Evolutionary conservation across 2,888 invertebrate species (phyloP), one percentile per base, ranked within the genome.

Genomic region (Rotaria macrura): DNA sequence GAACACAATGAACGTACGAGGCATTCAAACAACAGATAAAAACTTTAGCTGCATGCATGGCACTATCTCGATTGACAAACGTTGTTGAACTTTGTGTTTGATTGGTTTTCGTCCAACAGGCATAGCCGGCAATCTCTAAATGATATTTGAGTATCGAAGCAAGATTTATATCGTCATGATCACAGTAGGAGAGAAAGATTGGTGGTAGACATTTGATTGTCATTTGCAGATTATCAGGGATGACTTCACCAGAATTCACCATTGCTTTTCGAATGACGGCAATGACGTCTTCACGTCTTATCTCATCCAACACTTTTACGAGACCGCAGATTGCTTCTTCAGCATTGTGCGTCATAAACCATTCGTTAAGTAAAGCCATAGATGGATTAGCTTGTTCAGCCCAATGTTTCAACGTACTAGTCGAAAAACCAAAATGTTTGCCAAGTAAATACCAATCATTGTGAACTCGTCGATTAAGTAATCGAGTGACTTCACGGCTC

Each of bases 51-150:
- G 87, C 88, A 72, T 89, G 85, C 57, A 90, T 89, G 10, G 90
- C 90, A 20, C 87, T 85, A 87, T 90, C 90, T 47, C 47, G 47
- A 12, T 47, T 47, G 9, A 47, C 14, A 47, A 57, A 90, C 90
- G 86, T 90, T 90, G 83, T 88, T 88, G 87, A 89, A 90, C 55
- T 90, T 87, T 86, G 90, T 90, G 87, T 90, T 87, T 90, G 89
- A 49, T 90, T 90, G 74, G 90, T 88, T 87, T 90, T 90, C 89
- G 90, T 89, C 90, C 90, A 90, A 86, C 89, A 89, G n/a, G 87
- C 87, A 85, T 88, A 89, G 25, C 90, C 90, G 10, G 88, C 87
- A 12, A 87, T 87, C 1, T 87, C 87, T 79, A 90, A 87, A 1
- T 88, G 87, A 49, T 88, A 85, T 86, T 89, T 89, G 83, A 90